A percentile compares a stretch with the other conserved stretches of the same genome.
These are phyloP conservation scores for Rhagoletis zephyria DNA, from an alignment of 1,140 invertebrate species.

Conservation along the genomic window DNA sequence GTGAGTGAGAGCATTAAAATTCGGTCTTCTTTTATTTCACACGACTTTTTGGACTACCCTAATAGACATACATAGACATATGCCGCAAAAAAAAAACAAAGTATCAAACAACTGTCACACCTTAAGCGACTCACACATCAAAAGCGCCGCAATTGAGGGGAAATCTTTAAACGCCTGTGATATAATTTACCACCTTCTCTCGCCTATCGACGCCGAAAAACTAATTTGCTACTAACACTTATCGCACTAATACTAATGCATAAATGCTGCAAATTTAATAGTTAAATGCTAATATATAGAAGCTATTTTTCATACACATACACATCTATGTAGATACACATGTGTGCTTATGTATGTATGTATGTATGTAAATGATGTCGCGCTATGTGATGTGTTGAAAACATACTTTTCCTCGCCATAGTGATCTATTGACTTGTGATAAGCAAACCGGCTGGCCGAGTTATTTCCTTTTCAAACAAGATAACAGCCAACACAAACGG, in stretches of 20 bases:
- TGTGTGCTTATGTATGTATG: neutral
- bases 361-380: neutral
- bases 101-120: neutral
- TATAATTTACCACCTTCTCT: constrained; percentile 35
- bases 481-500: constrained; percentile 25
- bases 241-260: neutral
- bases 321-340: no score
- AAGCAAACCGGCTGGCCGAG: constrained; percentile 40
- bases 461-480: constrained; percentile 37
- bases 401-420: constrained; percentile 24
- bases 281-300: no score
- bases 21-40: no score
- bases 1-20: no score
- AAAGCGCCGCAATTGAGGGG: neutral
- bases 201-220: neutral
- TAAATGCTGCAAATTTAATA: no score
- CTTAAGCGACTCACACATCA: constrained; percentile 18
- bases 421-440: constrained; percentile 38
- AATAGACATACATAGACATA: no score
- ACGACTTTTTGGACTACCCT: no score
- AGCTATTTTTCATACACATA: no score
- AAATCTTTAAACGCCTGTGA: neutral
- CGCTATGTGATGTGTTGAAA: constrained; percentile 23
- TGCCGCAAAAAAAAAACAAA: neutral
- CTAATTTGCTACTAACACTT: constrained; percentile 46